Base-by-base conservation (phyloP, 2,797 vertebrate genomes). In the Remorina albescens region DNA sequence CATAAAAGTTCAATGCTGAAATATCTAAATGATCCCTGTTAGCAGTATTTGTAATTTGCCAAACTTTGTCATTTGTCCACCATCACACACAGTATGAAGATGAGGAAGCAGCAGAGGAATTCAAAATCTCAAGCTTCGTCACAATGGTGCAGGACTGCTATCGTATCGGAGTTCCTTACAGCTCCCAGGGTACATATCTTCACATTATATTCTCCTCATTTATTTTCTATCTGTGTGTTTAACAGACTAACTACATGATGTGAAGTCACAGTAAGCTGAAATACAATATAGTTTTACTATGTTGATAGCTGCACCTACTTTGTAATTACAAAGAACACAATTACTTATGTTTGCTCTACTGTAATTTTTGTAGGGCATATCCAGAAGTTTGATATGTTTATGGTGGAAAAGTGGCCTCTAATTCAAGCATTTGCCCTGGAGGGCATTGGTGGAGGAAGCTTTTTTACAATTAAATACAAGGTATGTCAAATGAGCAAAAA, bases 71-170 rank as follows among this genome's bases (percentile, higher is more conserved):
- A 7, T 53, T 47, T 23, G 59, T 16, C 30, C 12, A n/a, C 49
- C 28, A 74, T 25, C 16, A 42, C 47, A 3, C 84, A n/a, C 87
- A 99, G 98, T 99, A 99, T 86, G 96, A 99, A 94, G 96, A 99
- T 68, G 97, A 99, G 72, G 98, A 99, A 90, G 96, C 95, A 30
- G 96, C 97, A 10, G 98, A 99, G 82, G 98, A 99, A 83, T 99
- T 98, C 85, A 99, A 99, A 88, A 99, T 99, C 84, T 95, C 96
- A 83, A 99, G 98, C 90, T 99, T 99, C 77, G 97, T 99, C 58
- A 94, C 96, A 66, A 99, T 99, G 98, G 97, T 99, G 76, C 94
- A 95, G 88, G 96, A 97, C 61, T 99, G 98, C 89, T 94, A 90
- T 76, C 94, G 93, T 65, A 97, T 99, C 0, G 96, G 97, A 47